Base-by-base conservation (phyloP, 2,797 vertebrate genomes). In the Hemibagrus guttatus region DNA sequence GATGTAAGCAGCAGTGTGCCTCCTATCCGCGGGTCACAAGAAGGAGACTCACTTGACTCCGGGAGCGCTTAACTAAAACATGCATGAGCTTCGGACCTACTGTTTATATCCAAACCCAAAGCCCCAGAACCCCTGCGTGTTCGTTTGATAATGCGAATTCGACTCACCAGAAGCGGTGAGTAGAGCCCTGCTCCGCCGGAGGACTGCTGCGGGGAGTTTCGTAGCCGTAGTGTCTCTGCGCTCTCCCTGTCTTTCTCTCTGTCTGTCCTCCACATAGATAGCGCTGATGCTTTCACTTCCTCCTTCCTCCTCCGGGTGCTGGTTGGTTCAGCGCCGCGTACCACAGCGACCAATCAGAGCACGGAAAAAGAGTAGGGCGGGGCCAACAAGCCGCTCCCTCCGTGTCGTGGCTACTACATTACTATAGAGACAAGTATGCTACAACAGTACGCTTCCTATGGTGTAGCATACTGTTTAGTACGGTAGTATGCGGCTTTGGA, bases 261-360 rank as follows among this genome's bases (percentile, higher is more conserved):
- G 71, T 61, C 90, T 87, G 89, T 89, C 87, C 76, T 52, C 89
- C 87, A 76, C 89, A 93, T 87, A 92, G 93, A 93, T 86, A 93
- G 91, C 87, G 93, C 94, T 94, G 95, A 93, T 94, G 94, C 94
- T 93, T 94, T 93, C 93, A 95, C 95, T 96, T 96, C 96, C 95
- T 96, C 93, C 86, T 95, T 93, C 95, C 93, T 91, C 94, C 93
- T 94, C 95, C 93, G 94, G 93, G 92, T 94, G 92, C 92, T 93
- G 93, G 93, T 94, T 90, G 93, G 74, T 72, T 87, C 75, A 76
- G 42, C 23, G 52, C 78, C 79, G 69, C 76, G 92, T 87, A 81
- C 80, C 75, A 81, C 88, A 75, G 49, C 16, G 86, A 87, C 92
- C 92, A 93, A 92, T 92, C 83, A 88, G 79, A 88, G 26, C 68